Base-by-base conservation (phyloP, 2,797 vertebrate genomes). In the Acridotheres tristis region DNA sequence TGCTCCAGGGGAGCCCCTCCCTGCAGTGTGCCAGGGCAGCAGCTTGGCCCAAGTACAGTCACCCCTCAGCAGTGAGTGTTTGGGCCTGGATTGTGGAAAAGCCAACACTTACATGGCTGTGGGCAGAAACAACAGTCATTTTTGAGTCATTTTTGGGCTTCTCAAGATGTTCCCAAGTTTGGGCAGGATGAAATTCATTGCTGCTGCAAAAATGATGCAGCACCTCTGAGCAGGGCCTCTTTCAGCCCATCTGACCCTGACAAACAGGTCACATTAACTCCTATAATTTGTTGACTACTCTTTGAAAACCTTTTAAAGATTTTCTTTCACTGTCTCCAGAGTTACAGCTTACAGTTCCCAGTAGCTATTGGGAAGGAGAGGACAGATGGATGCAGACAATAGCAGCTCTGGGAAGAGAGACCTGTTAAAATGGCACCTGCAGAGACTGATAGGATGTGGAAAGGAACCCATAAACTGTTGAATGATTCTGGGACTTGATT, bases 31-130 rank as follows among this genome's bases (percentile, higher is more conserved):
- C 40, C 26, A 4, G 17, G 3, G n/a, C 74, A 55, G 65, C 26
- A 86, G 57, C 53, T n/a, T 23, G 42, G 25, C 45, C 25, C 38
- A 42, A 38, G 42, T 5, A 27, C n/a, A 61, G 23, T 8, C 47
- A 38, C 36, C 10, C 4, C n/a, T 30, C 68, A 59, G 65, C 43
- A 66, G 40, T 0, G 2, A 16, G 0, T 5, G 3, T 43, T 45
- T 0, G 7, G 32, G 58, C 19, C 45, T 26, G 53, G n/a, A 10
- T 0, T 32, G 29, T n/a, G 40, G 23, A 36, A 85, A 53, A 32
- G 3, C 3, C 23, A 29, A 55, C 1, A 7, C 1, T 63, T 16
- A 20, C 1, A 0, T 4, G 29, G 27, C 36, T 58, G 30, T 19
- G 62, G 47, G 43, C 40, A 80, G 65, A 40, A 25, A 16, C 16